Evolutionary conservation across 2,888 invertebrate genomes (phyloP).

Genomic region (Perizoma flavofasciatum): DNA sequence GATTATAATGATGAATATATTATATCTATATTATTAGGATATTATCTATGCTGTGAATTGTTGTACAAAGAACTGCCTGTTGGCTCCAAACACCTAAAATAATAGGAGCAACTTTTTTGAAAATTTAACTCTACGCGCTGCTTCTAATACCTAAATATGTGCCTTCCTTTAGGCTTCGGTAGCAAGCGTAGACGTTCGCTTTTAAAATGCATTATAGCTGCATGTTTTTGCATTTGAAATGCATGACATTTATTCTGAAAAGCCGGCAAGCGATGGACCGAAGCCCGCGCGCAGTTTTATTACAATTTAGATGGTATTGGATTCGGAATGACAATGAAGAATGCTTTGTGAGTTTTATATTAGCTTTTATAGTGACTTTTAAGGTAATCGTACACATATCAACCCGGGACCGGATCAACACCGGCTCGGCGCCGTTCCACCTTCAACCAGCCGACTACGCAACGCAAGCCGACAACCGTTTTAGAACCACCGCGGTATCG

Average conservation of each 20-base stretch:
- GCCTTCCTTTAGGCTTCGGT: constrained; percentile 30
- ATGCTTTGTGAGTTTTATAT: constrained; percentile 25
- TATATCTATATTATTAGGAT: too few relatives aligned
- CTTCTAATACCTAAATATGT: neutral
- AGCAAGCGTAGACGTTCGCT: constrained; percentile 28
- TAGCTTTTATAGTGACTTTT: constrained; percentile 12
- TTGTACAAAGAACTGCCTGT: too few relatives aligned
- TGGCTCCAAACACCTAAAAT: too few relatives aligned
- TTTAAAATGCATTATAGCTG: constrained; percentile 45
- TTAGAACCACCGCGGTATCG: too few relatives aligned
- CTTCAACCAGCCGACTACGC: too few relatives aligned
- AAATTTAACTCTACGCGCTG: too few relatives aligned
- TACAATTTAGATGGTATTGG: constrained; percentile 48
- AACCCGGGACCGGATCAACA: too few relatives aligned
- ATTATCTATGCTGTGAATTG: too few relatives aligned
- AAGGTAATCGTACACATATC: neutral
- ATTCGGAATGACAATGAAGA: constrained; percentile 44
- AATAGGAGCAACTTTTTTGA: too few relatives aligned
- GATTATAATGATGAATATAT: too few relatives aligned
- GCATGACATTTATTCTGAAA: constrained; percentile 49
- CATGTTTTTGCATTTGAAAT: constrained; percentile 57
- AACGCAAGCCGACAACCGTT: too few relatives aligned
- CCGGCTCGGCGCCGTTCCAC: too few relatives aligned
- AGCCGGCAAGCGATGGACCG: constrained; percentile 26
- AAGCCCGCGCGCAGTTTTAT: constrained; percentile 38